These are phyloP conservation scores for Paedocypris sp. DNA, from an alignment of 2,113 vertebrate species.

Conservation along the genomic window DNA sequence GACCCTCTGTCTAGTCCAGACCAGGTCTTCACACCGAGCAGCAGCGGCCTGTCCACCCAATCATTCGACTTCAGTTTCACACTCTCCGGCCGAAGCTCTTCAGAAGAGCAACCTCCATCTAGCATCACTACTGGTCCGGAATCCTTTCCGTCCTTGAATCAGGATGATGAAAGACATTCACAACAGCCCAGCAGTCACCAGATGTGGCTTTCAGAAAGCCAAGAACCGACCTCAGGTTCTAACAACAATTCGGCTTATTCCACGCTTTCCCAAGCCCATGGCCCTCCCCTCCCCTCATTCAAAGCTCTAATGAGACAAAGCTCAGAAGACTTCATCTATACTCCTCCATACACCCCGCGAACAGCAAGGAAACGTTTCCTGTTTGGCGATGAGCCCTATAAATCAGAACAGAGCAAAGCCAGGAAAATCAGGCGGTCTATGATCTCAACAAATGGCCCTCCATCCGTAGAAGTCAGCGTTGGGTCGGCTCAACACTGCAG, in stretches of 20 bases:
- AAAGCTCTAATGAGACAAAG: conserved; percentile 13
- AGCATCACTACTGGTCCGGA: conserved; percentile 44
- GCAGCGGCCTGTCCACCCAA: conserved; percentile 57
- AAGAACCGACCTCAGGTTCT: no score
- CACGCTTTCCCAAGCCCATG: not conserved
- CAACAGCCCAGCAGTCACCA: conserved; percentile 40
- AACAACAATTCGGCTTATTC: not conserved
- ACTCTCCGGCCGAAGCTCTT: conserved; percentile 52
- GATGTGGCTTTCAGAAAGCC: conserved; percentile 11
- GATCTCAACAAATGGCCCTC: not conserved
- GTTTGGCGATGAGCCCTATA: conserved; percentile 48
- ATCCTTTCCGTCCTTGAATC: conserved; percentile 56
- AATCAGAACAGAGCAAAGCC: conserved; percentile 8
- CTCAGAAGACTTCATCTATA: conserved; percentile 44
- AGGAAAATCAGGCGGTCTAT: not conserved
- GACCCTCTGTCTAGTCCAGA: conserved; percentile 68
- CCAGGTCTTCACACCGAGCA: conserved; percentile 72
- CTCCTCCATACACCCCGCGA: conserved; percentile 54
- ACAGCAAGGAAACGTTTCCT: conserved; percentile 45
- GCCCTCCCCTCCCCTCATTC: not conserved
- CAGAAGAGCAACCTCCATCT: conserved; percentile 51
- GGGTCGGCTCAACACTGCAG: conserved; percentile 53
- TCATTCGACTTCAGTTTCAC: conserved; percentile 69
- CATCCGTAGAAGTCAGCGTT: not conserved
- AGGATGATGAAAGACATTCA: conserved; percentile 62